A percentile compares a stretch with the other conserved stretches of the same genome.
Conservation (phyloP, 1,140 invertebrate species). For the Diorhabda carinulata region DNA sequence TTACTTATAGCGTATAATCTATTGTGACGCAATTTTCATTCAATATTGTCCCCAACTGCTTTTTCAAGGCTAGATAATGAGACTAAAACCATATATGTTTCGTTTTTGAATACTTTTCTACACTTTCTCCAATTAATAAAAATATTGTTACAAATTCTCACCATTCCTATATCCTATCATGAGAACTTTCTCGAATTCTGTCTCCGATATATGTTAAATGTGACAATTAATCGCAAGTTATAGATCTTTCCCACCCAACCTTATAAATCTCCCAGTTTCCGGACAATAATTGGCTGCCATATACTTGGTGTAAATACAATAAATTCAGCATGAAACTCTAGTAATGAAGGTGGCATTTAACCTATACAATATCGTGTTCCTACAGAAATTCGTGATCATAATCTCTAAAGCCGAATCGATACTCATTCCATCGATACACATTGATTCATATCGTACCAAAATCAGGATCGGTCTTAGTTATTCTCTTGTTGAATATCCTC, state of each 20-base stretch:
- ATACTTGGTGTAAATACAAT: constrained; percentile 2
- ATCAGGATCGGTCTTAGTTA: background rate
- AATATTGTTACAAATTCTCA: background rate
- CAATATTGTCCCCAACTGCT: too few relatives aligned
- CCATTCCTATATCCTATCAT: background rate
- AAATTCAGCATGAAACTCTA: background rate
- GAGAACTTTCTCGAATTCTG: background rate
- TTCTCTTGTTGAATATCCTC: too few relatives aligned
- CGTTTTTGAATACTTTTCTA: too few relatives aligned
- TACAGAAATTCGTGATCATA: constrained; percentile 5
- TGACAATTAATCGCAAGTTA: background rate
- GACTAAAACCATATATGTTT: too few relatives aligned
- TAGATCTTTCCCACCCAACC: constrained; percentile 1
- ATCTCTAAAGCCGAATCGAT: constrained; percentile 5
- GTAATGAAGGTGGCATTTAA: constrained; percentile 2
- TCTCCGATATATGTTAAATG: background rate
- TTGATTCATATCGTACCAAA: constrained; percentile 8
- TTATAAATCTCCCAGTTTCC: background rate
- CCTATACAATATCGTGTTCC: constrained; percentile 4
- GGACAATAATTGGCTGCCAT: constrained; percentile 1
- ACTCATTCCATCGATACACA: constrained; percentile 11
- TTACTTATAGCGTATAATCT: too few relatives aligned
- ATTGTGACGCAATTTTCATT: too few relatives aligned
- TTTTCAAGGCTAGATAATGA: too few relatives aligned
- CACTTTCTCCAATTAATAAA: too few relatives aligned